These are phyloP conservation scores for Xanthorhoe designata DNA, from an alignment of 2,888 invertebrate genomes.

Conservation along the genomic window DNA sequence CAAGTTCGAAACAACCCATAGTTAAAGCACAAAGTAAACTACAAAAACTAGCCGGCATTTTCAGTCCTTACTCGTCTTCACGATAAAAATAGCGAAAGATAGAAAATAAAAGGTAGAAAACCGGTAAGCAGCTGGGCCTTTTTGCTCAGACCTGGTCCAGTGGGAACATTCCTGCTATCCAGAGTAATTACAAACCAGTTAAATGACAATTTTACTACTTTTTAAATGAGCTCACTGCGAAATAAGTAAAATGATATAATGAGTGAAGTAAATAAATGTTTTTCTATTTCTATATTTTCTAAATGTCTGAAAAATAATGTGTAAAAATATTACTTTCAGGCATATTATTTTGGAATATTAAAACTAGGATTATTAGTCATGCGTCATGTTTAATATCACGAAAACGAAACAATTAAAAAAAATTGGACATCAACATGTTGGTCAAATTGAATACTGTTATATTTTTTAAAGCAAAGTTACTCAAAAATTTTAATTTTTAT, in stretches of 20 bases:
- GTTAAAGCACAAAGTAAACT: slow-evolving; percentile 33
- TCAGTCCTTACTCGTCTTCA: slow-evolving; percentile 33
- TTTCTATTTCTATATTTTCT: no score
- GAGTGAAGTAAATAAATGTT: no score
- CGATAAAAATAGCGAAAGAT: slow-evolving; percentile 72
- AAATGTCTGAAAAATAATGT: no score
- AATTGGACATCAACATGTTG: no score
- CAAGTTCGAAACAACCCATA: slow-evolving; percentile 24
- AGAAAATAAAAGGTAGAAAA: slow-evolving; percentile 70
- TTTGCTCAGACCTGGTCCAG: slow-evolving; percentile 56
- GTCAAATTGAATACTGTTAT: no score
- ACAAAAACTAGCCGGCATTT: slow-evolving; percentile 34
- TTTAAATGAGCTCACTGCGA: slow-evolving; percentile 13
- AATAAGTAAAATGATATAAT: background rate
- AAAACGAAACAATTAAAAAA: no score
- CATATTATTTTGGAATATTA: no score
- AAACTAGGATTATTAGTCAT: no score
- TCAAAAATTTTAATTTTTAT: no score
- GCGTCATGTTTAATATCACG: no score
- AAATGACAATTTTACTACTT: slow-evolving; percentile 27
- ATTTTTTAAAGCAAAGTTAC: no score
- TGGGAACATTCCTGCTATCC: slow-evolving; percentile 70
- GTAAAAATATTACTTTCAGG: no score
- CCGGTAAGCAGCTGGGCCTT: slow-evolving; percentile 78
- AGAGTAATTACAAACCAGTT: slow-evolving; percentile 34